Conservation (phyloP, 2,888 invertebrate species). For the Aradus depressus region DNA sequence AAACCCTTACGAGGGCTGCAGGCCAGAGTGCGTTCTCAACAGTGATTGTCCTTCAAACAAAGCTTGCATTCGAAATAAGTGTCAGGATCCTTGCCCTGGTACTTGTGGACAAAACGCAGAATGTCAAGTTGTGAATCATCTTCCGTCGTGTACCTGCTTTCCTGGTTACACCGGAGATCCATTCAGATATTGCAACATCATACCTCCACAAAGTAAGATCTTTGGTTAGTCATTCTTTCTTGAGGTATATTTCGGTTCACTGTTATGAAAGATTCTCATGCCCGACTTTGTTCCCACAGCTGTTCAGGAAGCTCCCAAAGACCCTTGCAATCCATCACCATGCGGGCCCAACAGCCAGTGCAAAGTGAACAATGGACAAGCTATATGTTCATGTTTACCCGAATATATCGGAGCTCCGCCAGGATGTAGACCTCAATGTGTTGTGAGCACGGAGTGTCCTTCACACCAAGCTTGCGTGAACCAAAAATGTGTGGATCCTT, state of each 20-base stretch:
- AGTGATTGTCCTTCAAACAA: conserved; percentile 51
- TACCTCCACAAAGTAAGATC: conserved; percentile 38
- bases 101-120: conserved; percentile 56
- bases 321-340: conserved; percentile 52
- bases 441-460: conserved; percentile 35
- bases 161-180: conserved; percentile 55
- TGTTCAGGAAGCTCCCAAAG: conserved; percentile 38
- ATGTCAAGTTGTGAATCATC: conserved; percentile 54
- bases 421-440: conserved; percentile 34
- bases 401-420: conserved; percentile 38
- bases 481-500: conserved; percentile 36
- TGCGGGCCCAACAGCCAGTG: conserved; percentile 36
- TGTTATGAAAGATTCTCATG: too few species aligned
- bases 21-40: conserved; percentile 52
- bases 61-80: conserved; percentile 55
- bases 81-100: conserved; percentile 56
- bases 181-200: conserved; percentile 47
- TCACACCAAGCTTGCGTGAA: conserved; percentile 36
- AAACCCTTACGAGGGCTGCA: conserved; percentile 58
- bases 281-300: too few species aligned
- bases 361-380: conserved; percentile 34
- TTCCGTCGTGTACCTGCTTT: conserved; percentile 51
- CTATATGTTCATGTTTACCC: conserved; percentile 33
- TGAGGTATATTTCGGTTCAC: conserved; percentile 24
- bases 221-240: conserved; percentile 29